phyloP scores from a whole-genome alignment of 2,888 invertebrate genomes.

The Hypomecis punctinalis region DNA sequence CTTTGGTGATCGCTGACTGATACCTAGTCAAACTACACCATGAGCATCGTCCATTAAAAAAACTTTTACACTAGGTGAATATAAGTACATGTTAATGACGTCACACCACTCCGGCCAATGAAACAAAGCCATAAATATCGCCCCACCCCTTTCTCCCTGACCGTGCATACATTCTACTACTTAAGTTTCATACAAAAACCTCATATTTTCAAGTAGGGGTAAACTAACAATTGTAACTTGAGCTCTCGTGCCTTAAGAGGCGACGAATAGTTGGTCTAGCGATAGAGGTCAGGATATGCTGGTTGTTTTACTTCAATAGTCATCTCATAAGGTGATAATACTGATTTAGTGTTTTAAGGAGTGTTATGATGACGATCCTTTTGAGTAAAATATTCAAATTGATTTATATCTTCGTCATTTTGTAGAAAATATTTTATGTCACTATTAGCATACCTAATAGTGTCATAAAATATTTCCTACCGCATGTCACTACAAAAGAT shows the following conservation, averaged over 20 bases:
- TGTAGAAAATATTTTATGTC: neutral
- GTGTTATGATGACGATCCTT: constrained; percentile 50
- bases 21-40: no score
- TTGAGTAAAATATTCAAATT: constrained; percentile 41
- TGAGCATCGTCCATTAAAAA: no score
- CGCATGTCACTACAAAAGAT: neutral
- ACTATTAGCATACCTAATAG: neutral
- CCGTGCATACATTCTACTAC: constrained; percentile 60
- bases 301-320: constrained; percentile 53
- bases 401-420: neutral
- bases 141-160: constrained; percentile 64
- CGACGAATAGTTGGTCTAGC: neutral
- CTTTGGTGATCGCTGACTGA: no score
- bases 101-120: constrained; percentile 27
- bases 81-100: neutral
- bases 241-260: constrained; percentile 30
- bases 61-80: no score
- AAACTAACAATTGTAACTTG: constrained; percentile 47
- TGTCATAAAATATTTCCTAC: no score
- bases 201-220: constrained; percentile 56
- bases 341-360: constrained; percentile 69
- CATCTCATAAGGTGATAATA: constrained; percentile 64
- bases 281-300: constrained; percentile 44
- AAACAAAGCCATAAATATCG: constrained; percentile 27
- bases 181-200: constrained; percentile 55